Conservation (phyloP, 2,888 invertebrate species). For the Apamea monoglypha region DNA sequence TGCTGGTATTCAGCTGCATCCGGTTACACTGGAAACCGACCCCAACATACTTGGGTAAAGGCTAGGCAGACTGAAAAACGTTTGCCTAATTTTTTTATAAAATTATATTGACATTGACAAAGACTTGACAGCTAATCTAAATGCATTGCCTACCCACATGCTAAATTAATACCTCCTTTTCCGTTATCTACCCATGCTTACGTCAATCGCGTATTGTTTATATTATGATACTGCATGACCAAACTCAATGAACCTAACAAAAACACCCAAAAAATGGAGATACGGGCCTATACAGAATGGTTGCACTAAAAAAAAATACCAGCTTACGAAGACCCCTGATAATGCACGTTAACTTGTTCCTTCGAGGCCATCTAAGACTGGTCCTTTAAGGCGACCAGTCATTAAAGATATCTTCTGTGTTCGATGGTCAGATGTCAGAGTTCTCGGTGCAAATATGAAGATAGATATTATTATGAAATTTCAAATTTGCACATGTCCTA, state of each 20-base stretch:
- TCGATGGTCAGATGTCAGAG: slow-evolving; percentile 59
- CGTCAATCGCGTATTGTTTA: slow-evolving; percentile 53
- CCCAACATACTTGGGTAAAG: too few relatives aligned
- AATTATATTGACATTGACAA: background rate
- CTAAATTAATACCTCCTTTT: slow-evolving; percentile 24
- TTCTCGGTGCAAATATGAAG: slow-evolving; percentile 37
- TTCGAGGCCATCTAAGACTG: slow-evolving; percentile 40
- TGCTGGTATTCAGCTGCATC: too few relatives aligned
- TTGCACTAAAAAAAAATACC: background rate
- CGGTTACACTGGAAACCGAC: too few relatives aligned
- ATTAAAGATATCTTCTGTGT: slow-evolving; percentile 42
- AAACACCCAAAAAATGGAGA: slow-evolving; percentile 3
- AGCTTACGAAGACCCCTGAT: slow-evolving; percentile 1
- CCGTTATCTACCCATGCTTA: slow-evolving; percentile 30
- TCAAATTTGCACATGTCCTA: slow-evolving; percentile 70
- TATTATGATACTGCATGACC: slow-evolving; percentile 49
- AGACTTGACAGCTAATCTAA: slow-evolving; percentile 7
- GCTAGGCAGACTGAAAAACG: too few relatives aligned
- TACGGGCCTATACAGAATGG: slow-evolving; percentile 37
- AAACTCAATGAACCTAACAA: slow-evolving; percentile 23
- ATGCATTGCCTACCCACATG: slow-evolving; percentile 16
- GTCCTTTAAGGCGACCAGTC: slow-evolving; percentile 17
- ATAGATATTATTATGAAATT: slow-evolving; percentile 11
- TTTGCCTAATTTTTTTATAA: too few relatives aligned
- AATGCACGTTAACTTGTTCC: background rate